A percentile compares a stretch with the other conserved stretches of the same genome.
These are phyloP conservation scores for Drosophila cardini DNA, from an alignment of 1,140 invertebrate species.

Conservation along the genomic window DNA sequence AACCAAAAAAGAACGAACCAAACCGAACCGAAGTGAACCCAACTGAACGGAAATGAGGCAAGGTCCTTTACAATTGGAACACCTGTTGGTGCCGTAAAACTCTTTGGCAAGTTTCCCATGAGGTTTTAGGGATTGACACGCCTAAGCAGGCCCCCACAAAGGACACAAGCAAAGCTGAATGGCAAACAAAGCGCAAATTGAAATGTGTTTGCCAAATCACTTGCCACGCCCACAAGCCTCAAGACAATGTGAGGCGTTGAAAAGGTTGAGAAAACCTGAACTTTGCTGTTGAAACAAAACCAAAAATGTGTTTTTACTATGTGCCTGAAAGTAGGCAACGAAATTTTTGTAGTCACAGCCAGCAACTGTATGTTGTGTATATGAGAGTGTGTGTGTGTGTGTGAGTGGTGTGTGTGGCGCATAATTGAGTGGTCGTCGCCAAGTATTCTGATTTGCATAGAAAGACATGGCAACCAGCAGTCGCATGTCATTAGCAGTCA, in stretches of 20 bases:
- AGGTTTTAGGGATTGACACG: slow-evolving; percentile 42
- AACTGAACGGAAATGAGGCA: slow-evolving; percentile 20
- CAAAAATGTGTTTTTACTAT: slow-evolving; percentile 36
- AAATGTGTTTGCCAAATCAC: slow-evolving; percentile 65
- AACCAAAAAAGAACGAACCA: not conserved
- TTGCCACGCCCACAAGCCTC: slow-evolving; percentile 48
- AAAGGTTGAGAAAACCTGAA: slow-evolving; percentile 18
- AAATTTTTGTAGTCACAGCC: slow-evolving; percentile 19
- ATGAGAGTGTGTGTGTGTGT: slow-evolving; percentile 2
- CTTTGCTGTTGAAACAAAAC: not conserved
- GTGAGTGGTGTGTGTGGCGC: slow-evolving; percentile 38
- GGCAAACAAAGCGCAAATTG: slow-evolving; percentile 64
- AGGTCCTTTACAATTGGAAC: slow-evolving; percentile 54
- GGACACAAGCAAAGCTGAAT: slow-evolving; percentile 37
- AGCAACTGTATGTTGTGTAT: slow-evolving; percentile 13
- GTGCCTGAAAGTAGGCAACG: slow-evolving; percentile 68
- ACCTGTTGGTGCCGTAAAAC: slow-evolving; percentile 71
- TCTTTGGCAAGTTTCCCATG: slow-evolving; percentile 75
- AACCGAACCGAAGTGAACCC: slow-evolving; percentile 2
- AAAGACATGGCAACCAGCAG: slow-evolving; percentile 24
- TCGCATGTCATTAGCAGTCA: slow-evolving; percentile 46
- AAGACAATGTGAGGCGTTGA: slow-evolving; percentile 33
- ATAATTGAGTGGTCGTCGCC: slow-evolving; percentile 77
- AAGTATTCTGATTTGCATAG: slow-evolving; percentile 60
- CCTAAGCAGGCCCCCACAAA: slow-evolving; percentile 27